phyloP scores from a whole-genome alignment of 2,113 vertebrate species.

The Myotis brandtii region DNA sequence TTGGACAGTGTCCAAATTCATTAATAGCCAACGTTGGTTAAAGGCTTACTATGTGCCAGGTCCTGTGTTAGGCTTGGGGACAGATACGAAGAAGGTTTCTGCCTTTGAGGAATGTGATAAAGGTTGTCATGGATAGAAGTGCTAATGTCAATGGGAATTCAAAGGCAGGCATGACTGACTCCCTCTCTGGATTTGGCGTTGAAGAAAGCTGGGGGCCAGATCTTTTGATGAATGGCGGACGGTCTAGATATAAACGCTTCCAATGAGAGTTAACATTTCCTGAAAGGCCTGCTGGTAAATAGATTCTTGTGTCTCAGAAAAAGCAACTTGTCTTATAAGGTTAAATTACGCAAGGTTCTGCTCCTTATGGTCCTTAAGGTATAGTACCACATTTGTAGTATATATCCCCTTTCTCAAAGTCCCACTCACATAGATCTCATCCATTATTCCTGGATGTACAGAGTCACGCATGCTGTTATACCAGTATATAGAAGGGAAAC shows the following conservation, averaged over 20 bases:
- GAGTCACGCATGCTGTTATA: not conserved
- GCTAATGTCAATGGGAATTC: not conserved
- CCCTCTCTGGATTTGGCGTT: not conserved
- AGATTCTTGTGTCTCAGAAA: conserved; percentile 22
- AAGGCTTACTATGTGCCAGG: not conserved
- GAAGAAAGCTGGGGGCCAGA: conserved; percentile 1
- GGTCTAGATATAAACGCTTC: not conserved
- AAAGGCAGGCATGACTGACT: not conserved
- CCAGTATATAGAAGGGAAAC: not conserved
- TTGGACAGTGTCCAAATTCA: conserved; percentile 36
- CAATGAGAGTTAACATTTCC: not conserved
- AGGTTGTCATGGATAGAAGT: not conserved
- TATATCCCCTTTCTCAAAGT: not conserved
- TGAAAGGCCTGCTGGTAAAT: conserved; percentile 11
- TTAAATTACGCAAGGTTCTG: not conserved
- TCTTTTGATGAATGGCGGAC: not conserved
- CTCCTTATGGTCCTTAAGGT: conserved; percentile 31
- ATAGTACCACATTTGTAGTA: not conserved
- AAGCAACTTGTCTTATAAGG: not conserved
- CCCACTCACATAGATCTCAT: not conserved
- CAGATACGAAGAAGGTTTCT: conserved; percentile 15
- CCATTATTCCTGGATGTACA: not conserved
- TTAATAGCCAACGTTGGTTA: conserved; percentile 36
- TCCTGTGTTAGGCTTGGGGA: not conserved
- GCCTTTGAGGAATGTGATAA: not conserved